These are phyloP conservation scores for Yponomeuta malinellus DNA, from an alignment of 2,888 invertebrate species.

Conservation along the genomic window DNA sequence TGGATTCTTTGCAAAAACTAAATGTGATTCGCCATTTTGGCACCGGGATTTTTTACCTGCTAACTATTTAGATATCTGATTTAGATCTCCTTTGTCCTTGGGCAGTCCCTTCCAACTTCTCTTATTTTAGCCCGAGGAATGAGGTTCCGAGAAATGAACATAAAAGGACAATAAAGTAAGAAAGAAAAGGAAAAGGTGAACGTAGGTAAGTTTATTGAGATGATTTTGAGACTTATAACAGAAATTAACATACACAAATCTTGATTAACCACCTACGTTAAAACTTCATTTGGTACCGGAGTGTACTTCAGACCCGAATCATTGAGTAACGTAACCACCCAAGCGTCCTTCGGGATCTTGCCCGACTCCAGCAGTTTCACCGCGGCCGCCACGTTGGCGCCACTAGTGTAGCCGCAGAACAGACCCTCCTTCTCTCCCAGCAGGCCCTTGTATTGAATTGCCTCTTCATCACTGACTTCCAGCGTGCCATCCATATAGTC, in stretches of 20 bases:
- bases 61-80: neutral
- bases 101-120: neutral
- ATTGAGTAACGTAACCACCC: slow-evolving; percentile 59
- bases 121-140: neutral
- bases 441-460: slow-evolving; percentile 46
- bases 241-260: neutral
- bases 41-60: slow-evolving; percentile 20
- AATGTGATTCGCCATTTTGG: slow-evolving; percentile 26
- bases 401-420: slow-evolving; percentile 65
- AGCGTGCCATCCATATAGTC: slow-evolving; percentile 58
- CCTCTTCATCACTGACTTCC: slow-evolving; percentile 57
- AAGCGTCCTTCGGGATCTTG: slow-evolving; percentile 49
- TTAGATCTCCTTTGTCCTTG: neutral
- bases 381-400: slow-evolving; percentile 63
- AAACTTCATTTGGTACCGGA: slow-evolving; percentile 38
- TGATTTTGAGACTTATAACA: neutral
- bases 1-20: slow-evolving; percentile 24
- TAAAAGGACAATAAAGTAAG: too few species aligned
- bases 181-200: too few species aligned
- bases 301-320: slow-evolving; percentile 64
- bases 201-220: neutral
- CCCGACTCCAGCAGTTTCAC: slow-evolving; percentile 58
- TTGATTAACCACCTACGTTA: neutral
- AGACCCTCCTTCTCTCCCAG: slow-evolving; percentile 61
- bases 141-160: neutral